These are phyloP conservation scores for Galago senegalensis DNA, from an alignment of 2,797 vertebrate species.

Conservation along the genomic window DNA sequence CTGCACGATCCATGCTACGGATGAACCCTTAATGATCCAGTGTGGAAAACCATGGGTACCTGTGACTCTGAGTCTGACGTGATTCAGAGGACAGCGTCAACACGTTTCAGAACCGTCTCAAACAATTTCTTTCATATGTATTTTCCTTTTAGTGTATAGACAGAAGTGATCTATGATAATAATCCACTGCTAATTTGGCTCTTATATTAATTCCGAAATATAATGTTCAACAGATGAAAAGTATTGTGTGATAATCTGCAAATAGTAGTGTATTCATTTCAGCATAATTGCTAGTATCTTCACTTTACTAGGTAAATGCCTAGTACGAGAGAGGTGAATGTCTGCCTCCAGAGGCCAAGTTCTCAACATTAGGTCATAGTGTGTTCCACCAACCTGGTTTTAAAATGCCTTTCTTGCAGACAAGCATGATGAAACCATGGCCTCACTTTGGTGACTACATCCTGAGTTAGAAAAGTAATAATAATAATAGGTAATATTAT, in stretches of 20 bases:
- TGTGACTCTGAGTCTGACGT: neutral
- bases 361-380: neutral
- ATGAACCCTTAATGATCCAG: neutral
- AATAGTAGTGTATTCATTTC: neutral
- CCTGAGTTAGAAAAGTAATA: neutral
- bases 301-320: neutral
- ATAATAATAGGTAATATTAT: neutral
- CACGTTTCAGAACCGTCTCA: neutral
- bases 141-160: slow-evolving; percentile 14
- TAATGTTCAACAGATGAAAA: slow-evolving; percentile 41
- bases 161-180: neutral
- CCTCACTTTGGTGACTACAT: neutral
- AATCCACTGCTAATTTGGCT: neutral
- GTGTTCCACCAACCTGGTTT: neutral
- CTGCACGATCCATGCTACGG: neutral
- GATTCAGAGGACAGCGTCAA: neutral
- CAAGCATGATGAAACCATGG: neutral
- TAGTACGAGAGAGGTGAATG: neutral
- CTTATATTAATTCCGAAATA: slow-evolving; percentile 27
- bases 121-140: neutral
- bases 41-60: neutral
- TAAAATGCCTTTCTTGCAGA: neutral
- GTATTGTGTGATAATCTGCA: neutral
- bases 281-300: neutral
- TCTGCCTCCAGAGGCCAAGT: neutral